Evolutionary conservation across 2,113 vertebrate genomes (phyloP).

Genomic region (Monopterus albus): DNA sequence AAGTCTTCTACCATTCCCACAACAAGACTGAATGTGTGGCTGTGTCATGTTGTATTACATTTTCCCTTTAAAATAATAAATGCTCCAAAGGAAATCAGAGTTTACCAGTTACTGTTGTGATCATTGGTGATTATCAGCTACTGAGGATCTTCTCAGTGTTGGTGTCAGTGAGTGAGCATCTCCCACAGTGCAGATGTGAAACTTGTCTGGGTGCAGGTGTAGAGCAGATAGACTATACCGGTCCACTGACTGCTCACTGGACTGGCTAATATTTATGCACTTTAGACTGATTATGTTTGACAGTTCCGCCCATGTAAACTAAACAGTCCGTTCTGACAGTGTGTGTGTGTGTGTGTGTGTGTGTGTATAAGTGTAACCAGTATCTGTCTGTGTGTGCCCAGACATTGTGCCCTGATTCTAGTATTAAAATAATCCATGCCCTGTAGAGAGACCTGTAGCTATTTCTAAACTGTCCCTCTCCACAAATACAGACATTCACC

Average conservation of each 20-base stretch:
- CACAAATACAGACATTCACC: neutral
- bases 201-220: constrained; percentile 43
- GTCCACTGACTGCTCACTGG: constrained; percentile 31
- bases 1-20: constrained; percentile 42
- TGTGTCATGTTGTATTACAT: constrained; percentile 29
- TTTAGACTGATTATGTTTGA: constrained; percentile 63
- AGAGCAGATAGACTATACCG: constrained; percentile 54
- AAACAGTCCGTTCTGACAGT: constrained; percentile 40
- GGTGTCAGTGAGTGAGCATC: constrained; percentile 15
- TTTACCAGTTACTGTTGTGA: neutral
- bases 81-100: constrained; percentile 5
- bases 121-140: neutral
- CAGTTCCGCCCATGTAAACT: constrained; percentile 42
- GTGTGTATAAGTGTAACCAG: constrained; percentile 36
- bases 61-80: constrained; percentile 1
- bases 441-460: neutral
- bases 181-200: constrained; percentile 1
- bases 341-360: constrained; percentile 40
- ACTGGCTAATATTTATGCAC: constrained; percentile 31
- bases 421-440: neutral
- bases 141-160: neutral
- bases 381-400: constrained; percentile 9
- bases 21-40: constrained; percentile 49
- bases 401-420: neutral
- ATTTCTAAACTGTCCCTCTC: neutral